Percentiles rank a stretch among this genome's conserved stretches.
phyloP scores from a whole-genome alignment of 2,888 invertebrate genomes.

The Kryphioiulus occultus region DNA sequence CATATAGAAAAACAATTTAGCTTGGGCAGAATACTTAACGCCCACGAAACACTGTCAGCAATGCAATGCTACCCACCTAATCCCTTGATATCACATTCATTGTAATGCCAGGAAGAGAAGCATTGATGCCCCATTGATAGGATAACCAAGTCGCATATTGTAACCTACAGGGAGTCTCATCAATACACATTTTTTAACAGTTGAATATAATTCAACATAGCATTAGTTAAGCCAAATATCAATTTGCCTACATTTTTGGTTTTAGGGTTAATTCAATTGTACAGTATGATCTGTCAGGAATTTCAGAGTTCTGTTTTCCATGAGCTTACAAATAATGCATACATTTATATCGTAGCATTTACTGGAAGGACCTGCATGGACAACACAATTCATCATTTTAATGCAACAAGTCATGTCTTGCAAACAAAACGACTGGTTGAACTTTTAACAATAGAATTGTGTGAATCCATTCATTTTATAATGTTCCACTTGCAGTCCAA shows the following conservation, averaged over 20 bases:
- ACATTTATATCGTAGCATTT: background rate
- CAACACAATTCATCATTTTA: background rate
- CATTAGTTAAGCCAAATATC: no score
- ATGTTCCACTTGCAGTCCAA: background rate
- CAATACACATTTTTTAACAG: no score
- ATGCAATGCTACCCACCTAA: background rate
- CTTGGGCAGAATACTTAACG: background rate
- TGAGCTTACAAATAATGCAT: background rate
- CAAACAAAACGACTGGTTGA: background rate
- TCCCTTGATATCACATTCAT: background rate
- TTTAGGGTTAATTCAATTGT: no score
- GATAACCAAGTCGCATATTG: no score
- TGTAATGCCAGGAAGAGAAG: background rate
- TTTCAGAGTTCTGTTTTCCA: background rate
- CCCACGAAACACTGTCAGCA: background rate
- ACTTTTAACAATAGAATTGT: constrained; percentile 12
- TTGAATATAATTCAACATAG: no score
- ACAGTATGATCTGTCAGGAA: background rate
- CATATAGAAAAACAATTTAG: background rate
- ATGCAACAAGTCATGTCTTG: background rate
- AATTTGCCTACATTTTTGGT: no score
- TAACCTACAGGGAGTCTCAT: no score
- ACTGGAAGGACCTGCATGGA: background rate
- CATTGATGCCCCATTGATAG: background rate
- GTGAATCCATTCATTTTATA: constrained; percentile 20